These are phyloP conservation scores for Lepidotrigona ventralis DNA, from an alignment of 1,140 invertebrate species.

Conservation along the genomic window DNA sequence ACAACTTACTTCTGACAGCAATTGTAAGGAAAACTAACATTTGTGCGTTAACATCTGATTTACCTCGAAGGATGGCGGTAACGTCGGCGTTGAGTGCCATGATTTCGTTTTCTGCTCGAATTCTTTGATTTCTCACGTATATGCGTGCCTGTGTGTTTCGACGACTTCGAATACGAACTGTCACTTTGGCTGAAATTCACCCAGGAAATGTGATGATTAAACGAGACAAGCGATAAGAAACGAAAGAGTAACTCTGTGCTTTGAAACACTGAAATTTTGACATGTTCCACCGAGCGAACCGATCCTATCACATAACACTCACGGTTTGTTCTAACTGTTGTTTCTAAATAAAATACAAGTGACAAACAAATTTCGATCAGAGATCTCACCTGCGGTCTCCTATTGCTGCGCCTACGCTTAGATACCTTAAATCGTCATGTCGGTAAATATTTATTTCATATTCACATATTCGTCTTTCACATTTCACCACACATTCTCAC, in stretches of 20 bases:
- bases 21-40: neutral
- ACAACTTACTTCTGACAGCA: neutral
- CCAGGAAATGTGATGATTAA: neutral
- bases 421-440: neutral
- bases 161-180: neutral
- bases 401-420: neutral
- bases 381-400: neutral
- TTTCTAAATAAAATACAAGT: neutral
- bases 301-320: neutral
- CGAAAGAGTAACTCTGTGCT: neutral
- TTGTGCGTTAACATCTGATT: neutral
- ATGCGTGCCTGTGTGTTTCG: neutral
- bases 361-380: neutral
- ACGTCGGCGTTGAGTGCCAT: slow-evolving; percentile 52
- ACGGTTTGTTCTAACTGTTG: too few relatives aligned
- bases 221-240: neutral
- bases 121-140: neutral
- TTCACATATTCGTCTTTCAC: neutral
- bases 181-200: neutral
- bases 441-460: neutral
- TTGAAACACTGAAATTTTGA: neutral
- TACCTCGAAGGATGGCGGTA: slow-evolving; percentile 54
- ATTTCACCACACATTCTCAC: neutral
- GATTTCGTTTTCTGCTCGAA: neutral
- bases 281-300: neutral